These are phyloP conservation scores for Dendroctonus ponderosae DNA, from an alignment of 1,140 invertebrate species.

Conservation along the genomic window DNA sequence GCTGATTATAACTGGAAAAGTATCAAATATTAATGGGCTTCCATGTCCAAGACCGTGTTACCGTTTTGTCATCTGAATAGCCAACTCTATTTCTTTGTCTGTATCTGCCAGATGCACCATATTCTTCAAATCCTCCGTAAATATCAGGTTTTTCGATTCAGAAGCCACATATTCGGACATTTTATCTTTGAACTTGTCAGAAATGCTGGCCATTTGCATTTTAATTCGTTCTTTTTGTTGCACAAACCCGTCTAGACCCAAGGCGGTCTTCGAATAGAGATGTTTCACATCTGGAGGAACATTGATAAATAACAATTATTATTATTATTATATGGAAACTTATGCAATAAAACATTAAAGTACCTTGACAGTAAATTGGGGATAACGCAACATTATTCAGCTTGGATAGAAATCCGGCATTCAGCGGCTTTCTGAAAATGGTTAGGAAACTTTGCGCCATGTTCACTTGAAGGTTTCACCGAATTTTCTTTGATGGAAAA, in stretches of 20 bases:
- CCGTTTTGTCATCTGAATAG: constrained; percentile 61
- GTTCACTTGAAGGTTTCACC: no score
- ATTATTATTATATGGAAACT: no score
- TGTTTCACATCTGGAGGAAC: constrained; percentile 23
- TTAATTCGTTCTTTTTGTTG: constrained; percentile 54
- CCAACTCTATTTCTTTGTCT: constrained; percentile 62
- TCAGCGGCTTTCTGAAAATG: no score
- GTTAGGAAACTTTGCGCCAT: no score
- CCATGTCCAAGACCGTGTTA: not conserved
- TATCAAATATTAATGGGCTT: not conserved
- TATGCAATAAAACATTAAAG: no score
- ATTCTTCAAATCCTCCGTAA: constrained; percentile 83
- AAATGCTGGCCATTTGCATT: constrained; percentile 59
- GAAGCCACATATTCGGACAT: constrained; percentile 62
- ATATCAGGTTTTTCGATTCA: constrained; percentile 64
- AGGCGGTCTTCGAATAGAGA: constrained; percentile 56
- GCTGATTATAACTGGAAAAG: constrained; percentile 65
- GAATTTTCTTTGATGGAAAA: no score
- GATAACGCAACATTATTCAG: no score
- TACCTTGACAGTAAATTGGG: no score
- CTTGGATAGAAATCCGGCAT: no score
- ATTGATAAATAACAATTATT: not conserved
- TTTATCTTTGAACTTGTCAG: constrained; percentile 64
- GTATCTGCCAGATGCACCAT: constrained; percentile 68
- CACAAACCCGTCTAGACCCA: constrained; percentile 63